Base-by-base conservation (phyloP, 2,113 vertebrate species). In the Butastur rufipennis region DNA sequence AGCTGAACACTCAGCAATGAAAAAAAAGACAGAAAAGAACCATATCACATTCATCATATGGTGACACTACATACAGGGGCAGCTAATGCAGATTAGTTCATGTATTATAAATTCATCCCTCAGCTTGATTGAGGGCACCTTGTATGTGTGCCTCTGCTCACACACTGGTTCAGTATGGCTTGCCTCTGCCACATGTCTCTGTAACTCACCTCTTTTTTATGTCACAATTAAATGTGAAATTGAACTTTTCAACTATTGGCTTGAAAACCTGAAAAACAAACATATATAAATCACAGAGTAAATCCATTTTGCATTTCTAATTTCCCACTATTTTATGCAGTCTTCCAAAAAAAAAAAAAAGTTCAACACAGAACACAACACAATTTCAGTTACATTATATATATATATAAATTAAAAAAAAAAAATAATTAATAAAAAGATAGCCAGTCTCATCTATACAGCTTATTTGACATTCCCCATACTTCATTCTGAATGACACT, bases 201-300 rank as follows among this genome's bases (percentile, higher is more conserved):
- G 9, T 36, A 79, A 78, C 98, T 95, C 92, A 99, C 99, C 99
- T 99, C 98, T 98, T 99, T 97, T 97, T 99, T 96, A 99, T 96
- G 95, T 99, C 98, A 95, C 99, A 99, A 88, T 99, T 98, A 96
- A 99, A 99, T 9, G 96, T 98, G 91, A 99, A 98, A 31, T 99
- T 99, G 94, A 99, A 99, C 95, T 98, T 99, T 95, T 99, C 99
- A 38, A 98, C 94, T 22, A 99, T 98, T 36, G 99, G 99, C 97
- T 99, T 99, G 93, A 99, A 99, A 61, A 99, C 99, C 99, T 99
- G 97, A 86, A 97, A 97, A 95, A 85, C 36, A 78, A 97, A 52
- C 67, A 94, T 25, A 96, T 11, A 78, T 52, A 47, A 96, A 90
- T 23, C 11, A 58, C 15, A 83, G 21, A 43, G 12, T 66, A 2